Evolutionary conservation across 1,140 invertebrate genomes (phyloP), one percentile per base, ranked within the genome.

Genomic region (Brachionus calyciflorus): DNA sequence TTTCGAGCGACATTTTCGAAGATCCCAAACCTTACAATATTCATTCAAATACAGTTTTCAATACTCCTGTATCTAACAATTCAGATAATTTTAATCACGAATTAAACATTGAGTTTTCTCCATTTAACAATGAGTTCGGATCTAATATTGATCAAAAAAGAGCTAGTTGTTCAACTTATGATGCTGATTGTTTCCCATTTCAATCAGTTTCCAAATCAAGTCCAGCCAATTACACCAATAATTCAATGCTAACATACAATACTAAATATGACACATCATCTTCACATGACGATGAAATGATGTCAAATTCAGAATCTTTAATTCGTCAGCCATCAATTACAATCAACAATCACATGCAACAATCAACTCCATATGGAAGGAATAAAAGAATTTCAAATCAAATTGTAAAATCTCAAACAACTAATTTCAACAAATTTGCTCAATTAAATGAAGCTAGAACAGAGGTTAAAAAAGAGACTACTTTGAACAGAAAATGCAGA

Each of bases 121-220:
- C 60, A 26, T 41, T 65, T n/a, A 30, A 37, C 21, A 10, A 2
- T 44, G 60, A 65, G 24, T 19, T 12, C 21, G 40, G 30, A 24
- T 65, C 41, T 10, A 65, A 65, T n/a, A 65, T 65, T 65, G 60
- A 65, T 19, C 60, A 65, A 24, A 41, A 65, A 14, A 14, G 60
- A 44, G 60, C 60, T 2, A 65, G 60, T 24, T 65, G 60, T 65
- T 65, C 60, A 0, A 65, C 60, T 24, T 65, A 65, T 26, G 60
- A 65, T 28, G 41, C 30, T 0, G 60, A 65, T 44, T 46, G 60
- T 24, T 65, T 44, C 24, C 37, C 40, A 24, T 65, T 65, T 44
- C 33, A 65, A 65, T 65, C 60, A 12, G 60, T 65, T 19, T 44
- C 60, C 9, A 65, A 65, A 12, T 65, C 60, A 44, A 65, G 24